Base-by-base conservation (phyloP, 2,113 vertebrate genomes). In the Dasyornis broadbenti region DNA sequence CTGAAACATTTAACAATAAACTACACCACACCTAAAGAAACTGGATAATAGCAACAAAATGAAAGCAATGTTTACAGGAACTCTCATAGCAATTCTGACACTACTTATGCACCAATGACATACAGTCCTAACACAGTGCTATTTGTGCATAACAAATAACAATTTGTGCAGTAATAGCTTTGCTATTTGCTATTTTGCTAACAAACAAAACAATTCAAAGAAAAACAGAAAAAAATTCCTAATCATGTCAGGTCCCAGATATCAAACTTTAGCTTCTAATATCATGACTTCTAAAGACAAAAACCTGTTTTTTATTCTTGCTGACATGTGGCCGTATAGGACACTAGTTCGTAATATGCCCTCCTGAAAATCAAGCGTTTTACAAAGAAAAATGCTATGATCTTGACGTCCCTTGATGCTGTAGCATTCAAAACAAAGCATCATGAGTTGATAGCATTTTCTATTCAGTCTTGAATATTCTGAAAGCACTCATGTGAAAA, bases 271-370 rank as follows among this genome's bases (percentile, higher is more conserved):
- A 45, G 6, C 18, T 78, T 85, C 57, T 66, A 81, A 39, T 54
- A 28, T 28, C 31, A 65, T 30, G 5, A 65, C 19, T 76, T 69
- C 22, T 0, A 2, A 84, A 42, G 26, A 57, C 26, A 85, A 90
- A 81, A 80, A 33, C 3, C 10, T 27, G 3, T 0, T 44, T 82
- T 91, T 70, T 10, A 45, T 53, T 92, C 31, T 70, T 86, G 59
- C n/a, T 65, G 44, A 79, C 39, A 23, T 42, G 5, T 39, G 15
- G 27, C 22, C 64, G 23, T 20, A 49, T 1, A 76, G 17, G 33
- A 68, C 44, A 50, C 14, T 0, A 0, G 31, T 65, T 89, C 16
- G 10, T 24, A 82, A 4, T 4, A 53, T 1, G 6, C 8, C 39
- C 20, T 72, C 40, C 45, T 61, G 53, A 80, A 68, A 87, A 66